These are phyloP conservation scores for Antechinus flavipes DNA, from an alignment of 2,113 vertebrate genomes.

Conservation along the genomic window DNA sequence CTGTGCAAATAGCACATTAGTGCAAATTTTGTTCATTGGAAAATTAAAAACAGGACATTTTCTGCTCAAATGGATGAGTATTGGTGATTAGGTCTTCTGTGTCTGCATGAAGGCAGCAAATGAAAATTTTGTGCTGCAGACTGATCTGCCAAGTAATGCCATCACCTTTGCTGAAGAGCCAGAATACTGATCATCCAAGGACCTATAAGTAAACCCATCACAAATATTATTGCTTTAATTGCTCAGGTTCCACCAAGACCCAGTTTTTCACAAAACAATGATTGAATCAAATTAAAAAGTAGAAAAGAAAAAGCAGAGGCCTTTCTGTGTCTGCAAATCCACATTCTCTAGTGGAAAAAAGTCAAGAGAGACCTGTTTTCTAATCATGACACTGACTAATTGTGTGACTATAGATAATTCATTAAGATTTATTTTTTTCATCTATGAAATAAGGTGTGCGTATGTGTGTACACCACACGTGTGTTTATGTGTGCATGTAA, in stretches of 20 bases:
- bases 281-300: background rate
- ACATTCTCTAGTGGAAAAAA: background rate
- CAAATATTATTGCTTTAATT: slow-evolving; percentile 42
- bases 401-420: background rate
- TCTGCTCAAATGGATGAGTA: background rate
- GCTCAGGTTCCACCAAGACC: background rate
- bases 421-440: background rate
- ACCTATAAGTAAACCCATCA: background rate
- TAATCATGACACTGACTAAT: background rate
- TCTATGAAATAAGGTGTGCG: background rate
- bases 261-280: background rate
- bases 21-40: slow-evolving; percentile 42
- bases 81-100: slow-evolving; percentile 35
- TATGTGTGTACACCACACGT: no score
- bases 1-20: slow-evolving; percentile 1
- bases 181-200: slow-evolving; percentile 10
- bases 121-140: slow-evolving; percentile 12
- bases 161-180: background rate
- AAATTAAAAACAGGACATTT: slow-evolving; percentile 19
- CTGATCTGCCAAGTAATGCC: background rate
- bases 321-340: background rate
- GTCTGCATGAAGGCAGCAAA: background rate
- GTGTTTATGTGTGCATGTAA: background rate
- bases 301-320: background rate
- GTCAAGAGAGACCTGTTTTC: background rate